Evolutionary conservation across 2,797 vertebrate species (phyloP).

Genomic region (Arrhamphus sclerolepis): DNA sequence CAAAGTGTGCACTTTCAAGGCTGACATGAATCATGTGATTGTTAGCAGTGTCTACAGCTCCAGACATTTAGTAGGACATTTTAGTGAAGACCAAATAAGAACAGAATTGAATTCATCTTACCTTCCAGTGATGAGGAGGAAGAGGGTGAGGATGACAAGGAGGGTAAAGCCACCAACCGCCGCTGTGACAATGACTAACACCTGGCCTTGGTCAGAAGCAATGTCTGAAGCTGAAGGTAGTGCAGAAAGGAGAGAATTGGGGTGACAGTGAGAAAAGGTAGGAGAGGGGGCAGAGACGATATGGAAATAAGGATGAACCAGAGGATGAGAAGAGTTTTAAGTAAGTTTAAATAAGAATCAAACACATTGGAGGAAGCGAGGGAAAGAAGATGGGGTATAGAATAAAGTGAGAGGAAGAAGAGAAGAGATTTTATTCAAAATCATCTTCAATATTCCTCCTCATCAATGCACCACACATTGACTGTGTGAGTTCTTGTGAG

Average conservation of each 20-base stretch:
- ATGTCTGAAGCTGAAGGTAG: constrained; percentile 88
- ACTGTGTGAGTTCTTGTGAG: constrained; percentile 19
- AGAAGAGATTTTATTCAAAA: constrained; percentile 21
- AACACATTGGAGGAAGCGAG: constrained; percentile 7
- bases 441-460: constrained; percentile 37
- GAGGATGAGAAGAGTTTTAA: neutral
- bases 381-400: neutral
- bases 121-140: constrained; percentile 97
- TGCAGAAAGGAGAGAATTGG: neutral
- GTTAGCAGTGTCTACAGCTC: too few species aligned
- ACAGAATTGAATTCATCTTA: constrained; percentile 67
- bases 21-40: too few species aligned
- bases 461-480: constrained; percentile 19
- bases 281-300: neutral
- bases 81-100: neutral
- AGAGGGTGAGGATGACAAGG: constrained; percentile 93
- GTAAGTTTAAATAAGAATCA: constrained; percentile 13
- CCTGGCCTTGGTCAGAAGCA: constrained; percentile 92
- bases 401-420: constrained; percentile 14
- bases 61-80: too few species aligned
- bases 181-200: constrained; percentile 93
- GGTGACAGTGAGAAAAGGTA: neutral
- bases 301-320: neutral
- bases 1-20: too few species aligned
- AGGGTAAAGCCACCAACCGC: constrained; percentile 95